Evolutionary conservation across 2,113 vertebrate genomes (phyloP).

Genomic region (Plecturocebus donacophilus): DNA sequence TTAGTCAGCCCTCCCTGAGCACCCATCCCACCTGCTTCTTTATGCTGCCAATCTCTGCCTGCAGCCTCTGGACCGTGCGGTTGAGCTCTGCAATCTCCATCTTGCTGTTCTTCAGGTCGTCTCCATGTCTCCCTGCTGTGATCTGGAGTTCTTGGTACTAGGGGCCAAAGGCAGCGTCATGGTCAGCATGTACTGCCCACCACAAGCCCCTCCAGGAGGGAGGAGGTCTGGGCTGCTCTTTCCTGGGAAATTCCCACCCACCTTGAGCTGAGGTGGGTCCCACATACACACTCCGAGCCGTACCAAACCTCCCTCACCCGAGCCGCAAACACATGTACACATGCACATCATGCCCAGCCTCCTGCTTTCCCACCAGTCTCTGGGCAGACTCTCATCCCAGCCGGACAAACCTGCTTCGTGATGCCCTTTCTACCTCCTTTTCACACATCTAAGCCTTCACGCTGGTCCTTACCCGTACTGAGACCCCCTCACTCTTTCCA

Average conservation of each 20-base stretch:
- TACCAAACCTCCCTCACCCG: not conserved
- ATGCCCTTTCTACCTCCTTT: not conserved
- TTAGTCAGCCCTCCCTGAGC: not conserved
- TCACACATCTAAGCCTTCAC: not conserved
- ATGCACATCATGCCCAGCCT: not conserved
- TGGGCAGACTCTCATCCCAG: not conserved
- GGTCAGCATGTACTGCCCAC: not conserved
- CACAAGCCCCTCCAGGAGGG: not conserved
- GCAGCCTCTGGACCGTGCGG: slow-evolving; percentile 86
- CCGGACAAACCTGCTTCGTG: not conserved
- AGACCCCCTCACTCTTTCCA: not conserved
- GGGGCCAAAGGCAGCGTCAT: not conserved
- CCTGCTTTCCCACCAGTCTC: not conserved
- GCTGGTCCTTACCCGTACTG: not conserved
- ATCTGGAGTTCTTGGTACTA: slow-evolving; percentile 90
- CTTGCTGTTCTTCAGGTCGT: slow-evolving; percentile 87
- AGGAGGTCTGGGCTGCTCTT: not conserved
- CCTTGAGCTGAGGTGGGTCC: too few species aligned
- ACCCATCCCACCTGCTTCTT: slow-evolving; percentile 87
- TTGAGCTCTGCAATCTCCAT: slow-evolving; percentile 89
- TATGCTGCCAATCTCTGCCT: slow-evolving; percentile 87
- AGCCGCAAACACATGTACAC: not conserved
- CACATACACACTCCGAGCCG: not conserved
- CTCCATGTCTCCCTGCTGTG: slow-evolving; percentile 87
- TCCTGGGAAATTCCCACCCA: not conserved